Percentiles rank a stretch among this genome's conserved stretches.
Evolutionary conservation across 2,888 invertebrate species (phyloP).

Genomic region (Dryomyza anilis): DNA sequence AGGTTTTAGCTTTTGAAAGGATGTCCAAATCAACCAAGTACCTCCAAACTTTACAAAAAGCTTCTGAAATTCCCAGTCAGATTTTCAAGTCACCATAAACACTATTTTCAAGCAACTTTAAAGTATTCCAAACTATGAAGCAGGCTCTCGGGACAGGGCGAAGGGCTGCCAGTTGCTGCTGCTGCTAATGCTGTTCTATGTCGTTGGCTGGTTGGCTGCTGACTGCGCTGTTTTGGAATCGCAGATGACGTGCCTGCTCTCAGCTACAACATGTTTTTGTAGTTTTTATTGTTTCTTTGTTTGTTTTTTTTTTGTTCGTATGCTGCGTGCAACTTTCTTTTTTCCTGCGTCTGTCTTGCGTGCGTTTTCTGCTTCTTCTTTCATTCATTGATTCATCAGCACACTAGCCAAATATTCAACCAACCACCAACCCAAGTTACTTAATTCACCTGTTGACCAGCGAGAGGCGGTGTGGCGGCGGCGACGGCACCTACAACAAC

Average conservation of each 20-base stretch:
- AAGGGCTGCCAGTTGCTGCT: no score
- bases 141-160: no score
- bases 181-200: no score
- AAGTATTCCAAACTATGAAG: no score
- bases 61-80: no score
- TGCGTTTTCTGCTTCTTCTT: not conserved
- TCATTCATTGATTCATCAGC: conserved; percentile 9
- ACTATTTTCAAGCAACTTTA: no score
- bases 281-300: not conserved
- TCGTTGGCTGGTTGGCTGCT: no score
- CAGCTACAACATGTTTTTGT: not conserved
- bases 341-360: not conserved
- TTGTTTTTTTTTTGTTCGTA: not conserved
- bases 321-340: conserved; percentile 23
- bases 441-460: conserved; percentile 12
- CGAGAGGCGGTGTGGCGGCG: not conserved
- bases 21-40: no score
- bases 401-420: not conserved
- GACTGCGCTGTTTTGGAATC: not conserved
- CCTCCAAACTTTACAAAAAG: no score
- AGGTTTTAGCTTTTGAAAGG: no score
- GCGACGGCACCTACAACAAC: not conserved
- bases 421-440: conserved; percentile 4
- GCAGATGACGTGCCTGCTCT: not conserved
- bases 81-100: no score